These are phyloP conservation scores for Mystacornis crossleyi DNA, from an alignment of 2,113 vertebrate genomes.

Conservation along the genomic window DNA sequence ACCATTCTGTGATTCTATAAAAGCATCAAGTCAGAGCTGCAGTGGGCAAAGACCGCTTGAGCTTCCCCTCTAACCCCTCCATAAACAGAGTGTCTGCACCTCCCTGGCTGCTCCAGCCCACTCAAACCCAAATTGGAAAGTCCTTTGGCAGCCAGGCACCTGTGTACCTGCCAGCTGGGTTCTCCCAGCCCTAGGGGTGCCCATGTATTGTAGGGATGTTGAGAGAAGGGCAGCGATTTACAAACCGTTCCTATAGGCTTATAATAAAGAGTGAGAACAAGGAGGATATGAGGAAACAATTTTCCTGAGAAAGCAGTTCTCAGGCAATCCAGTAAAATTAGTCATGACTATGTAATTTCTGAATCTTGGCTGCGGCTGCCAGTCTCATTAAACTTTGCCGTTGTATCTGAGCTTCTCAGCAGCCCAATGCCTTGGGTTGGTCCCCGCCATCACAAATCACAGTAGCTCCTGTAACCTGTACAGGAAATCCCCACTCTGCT, in stretches of 20 bases:
- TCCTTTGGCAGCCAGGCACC: not conserved
- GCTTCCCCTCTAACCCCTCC: not conserved
- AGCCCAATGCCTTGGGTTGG: not conserved
- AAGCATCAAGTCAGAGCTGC: not conserved
- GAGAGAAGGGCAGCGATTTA: not conserved
- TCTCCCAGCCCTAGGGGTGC: not conserved
- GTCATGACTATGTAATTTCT: not conserved
- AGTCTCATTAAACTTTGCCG: not conserved
- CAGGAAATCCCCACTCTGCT: not conserved
- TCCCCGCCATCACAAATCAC: not conserved
- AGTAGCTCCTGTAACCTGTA: not conserved
- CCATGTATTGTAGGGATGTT: rapidly evolving
- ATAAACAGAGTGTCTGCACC: not conserved
- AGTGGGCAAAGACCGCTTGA: not conserved
- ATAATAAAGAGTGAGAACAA: rapidly evolving
- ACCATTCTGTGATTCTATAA: not conserved
- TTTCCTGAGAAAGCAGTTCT: not conserved
- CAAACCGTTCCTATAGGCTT: not conserved
- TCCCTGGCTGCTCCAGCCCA: not conserved
- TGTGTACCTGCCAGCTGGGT: rapidly evolving
- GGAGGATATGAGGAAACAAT: not conserved
- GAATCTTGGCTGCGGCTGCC: not conserved
- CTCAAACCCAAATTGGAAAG: not conserved
- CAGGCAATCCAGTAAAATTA: not conserved
- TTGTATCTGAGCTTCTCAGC: not conserved